Conservation (phyloP, 2,888 invertebrate species). For the Tetrapedia diversipes region DNA sequence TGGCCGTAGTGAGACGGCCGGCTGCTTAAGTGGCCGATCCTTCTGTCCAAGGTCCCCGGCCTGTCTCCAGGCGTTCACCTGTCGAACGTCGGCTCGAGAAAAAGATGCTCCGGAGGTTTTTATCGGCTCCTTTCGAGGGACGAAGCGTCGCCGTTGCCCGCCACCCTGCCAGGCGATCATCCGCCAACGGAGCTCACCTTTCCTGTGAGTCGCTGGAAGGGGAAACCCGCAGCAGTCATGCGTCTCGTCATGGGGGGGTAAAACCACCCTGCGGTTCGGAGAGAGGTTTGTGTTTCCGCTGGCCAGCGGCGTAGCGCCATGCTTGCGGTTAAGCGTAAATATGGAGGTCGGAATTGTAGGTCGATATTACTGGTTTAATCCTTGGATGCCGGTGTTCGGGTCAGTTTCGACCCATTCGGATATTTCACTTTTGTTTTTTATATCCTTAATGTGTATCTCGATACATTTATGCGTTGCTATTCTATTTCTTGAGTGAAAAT, state of each 20-base stretch:
- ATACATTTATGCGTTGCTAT: no score
- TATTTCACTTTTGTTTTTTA: no score
- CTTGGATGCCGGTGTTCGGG: no score
- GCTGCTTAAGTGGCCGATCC: slow-evolving; percentile 79
- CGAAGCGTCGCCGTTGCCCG: slow-evolving; percentile 82
- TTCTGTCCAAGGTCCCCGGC: slow-evolving; percentile 61
- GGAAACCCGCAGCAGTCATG: neutral
- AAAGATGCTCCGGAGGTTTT: slow-evolving; percentile 78
- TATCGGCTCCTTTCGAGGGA: slow-evolving; percentile 79
- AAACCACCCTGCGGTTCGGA: slow-evolving; percentile 29
- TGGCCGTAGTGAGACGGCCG: slow-evolving; percentile 79
- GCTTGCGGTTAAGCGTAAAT: neutral
- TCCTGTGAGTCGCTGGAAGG: slow-evolving; percentile 3
- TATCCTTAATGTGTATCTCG: no score
- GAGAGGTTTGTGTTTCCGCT: neutral
- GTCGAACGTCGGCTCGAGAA: slow-evolving; percentile 72
- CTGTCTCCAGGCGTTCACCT: slow-evolving; percentile 72
- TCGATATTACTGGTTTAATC: no score
- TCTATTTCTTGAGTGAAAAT: no score
- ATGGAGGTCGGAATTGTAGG: neutral
- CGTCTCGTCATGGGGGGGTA: slow-evolving; percentile 12
- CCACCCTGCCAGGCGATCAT: slow-evolving; percentile 77
- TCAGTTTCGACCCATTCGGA: no score
- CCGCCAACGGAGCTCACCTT: slow-evolving; percentile 44
- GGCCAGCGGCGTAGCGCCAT: slow-evolving; percentile 11